phyloP scores from a whole-genome alignment of 1,140 invertebrate species.

The Macrosteles quadrilineatus region DNA sequence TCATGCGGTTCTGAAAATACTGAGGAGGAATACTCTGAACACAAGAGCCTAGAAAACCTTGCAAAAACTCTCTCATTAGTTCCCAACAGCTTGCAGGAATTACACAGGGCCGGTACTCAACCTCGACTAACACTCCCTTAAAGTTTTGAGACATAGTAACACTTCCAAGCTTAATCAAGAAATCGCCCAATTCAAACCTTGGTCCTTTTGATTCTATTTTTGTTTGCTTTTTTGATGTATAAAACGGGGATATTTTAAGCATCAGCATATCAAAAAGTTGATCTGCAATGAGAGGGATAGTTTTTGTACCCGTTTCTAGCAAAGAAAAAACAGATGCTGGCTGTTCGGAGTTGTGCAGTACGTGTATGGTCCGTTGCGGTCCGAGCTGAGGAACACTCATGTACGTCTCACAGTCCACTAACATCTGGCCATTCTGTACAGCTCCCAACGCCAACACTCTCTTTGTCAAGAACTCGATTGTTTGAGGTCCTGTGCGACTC shows the following conservation, averaged over 20 bases:
- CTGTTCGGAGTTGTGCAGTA: constrained; percentile 93
- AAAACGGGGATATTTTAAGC: constrained; percentile 84
- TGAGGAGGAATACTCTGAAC: constrained; percentile 64
- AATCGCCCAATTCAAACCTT: constrained; percentile 90
- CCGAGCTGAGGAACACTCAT: constrained; percentile 64
- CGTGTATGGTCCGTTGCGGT: constrained; percentile 75
- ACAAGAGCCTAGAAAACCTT: constrained; percentile 83
- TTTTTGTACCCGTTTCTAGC: constrained; percentile 82
- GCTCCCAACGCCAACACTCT: constrained; percentile 83
- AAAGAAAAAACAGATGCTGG: constrained; percentile 92
- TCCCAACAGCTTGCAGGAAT: constrained; percentile 88
- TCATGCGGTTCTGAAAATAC: constrained; percentile 63
- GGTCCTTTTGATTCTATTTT: constrained; percentile 88
- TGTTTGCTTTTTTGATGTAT: constrained; percentile 81
- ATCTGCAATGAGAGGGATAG: constrained; percentile 85
- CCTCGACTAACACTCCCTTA: constrained; percentile 91
- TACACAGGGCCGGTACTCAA: constrained; percentile 90
- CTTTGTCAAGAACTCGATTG: constrained; percentile 84
- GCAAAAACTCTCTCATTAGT: constrained; percentile 87
- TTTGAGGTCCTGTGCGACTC: constrained; percentile 80
- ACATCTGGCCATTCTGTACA: constrained; percentile 81
- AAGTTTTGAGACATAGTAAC: constrained; percentile 92
- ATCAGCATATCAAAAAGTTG: constrained; percentile 88
- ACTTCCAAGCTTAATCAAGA: constrained; percentile 90
- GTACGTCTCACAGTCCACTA: constrained; percentile 94